Evolutionary conservation across 2,113 vertebrate genomes (phyloP), one percentile per base, ranked within the genome.

Genomic region (Zosterops japonicus): DNA sequence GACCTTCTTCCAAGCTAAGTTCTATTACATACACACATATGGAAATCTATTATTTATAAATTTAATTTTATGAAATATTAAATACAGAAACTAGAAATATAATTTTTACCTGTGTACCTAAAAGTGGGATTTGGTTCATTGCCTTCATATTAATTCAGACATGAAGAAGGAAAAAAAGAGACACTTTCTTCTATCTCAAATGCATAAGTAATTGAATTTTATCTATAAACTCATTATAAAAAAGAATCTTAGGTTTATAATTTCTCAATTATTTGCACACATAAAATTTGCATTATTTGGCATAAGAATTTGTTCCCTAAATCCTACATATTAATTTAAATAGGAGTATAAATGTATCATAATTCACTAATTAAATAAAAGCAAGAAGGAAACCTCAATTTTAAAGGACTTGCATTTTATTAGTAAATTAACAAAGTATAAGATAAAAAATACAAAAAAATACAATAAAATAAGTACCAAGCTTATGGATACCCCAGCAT

Each of bases 1-100:
- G 60, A 24, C 6, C 12, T 86, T 60, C 53, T 68, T 68, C 20
- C 14, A 31, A 35, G 10, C 5, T 56, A 65, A 56, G 16, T 70
- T 82, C 27, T 69, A 29, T 25, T 90, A 41, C 13, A 8, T 75
- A 46, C 13, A 70, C 3, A 1, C 3, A 50, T 22, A 15, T 41
- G 15, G 41, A 93, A 74, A 85, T 85, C 24, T 42, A 77, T 81
- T 87, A 67, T 87, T 87, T 84, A 92, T 84, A 80, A 63, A 87
- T 80, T 49, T 80, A 72, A 59, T 72, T 92, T 19, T 36, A 33
- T 72, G 56, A 59, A 87, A 81, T 90, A 72, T 71, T 80, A 25
- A 80, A 44, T 83, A 39, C 10, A 67, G 4, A 63, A 57, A 68
- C 23, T 50, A 39, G 53, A 87, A 87, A 72, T 50, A 53, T 33